Conservation (phyloP, 2,113 vertebrate species). For the Neogobius melanostomus region DNA sequence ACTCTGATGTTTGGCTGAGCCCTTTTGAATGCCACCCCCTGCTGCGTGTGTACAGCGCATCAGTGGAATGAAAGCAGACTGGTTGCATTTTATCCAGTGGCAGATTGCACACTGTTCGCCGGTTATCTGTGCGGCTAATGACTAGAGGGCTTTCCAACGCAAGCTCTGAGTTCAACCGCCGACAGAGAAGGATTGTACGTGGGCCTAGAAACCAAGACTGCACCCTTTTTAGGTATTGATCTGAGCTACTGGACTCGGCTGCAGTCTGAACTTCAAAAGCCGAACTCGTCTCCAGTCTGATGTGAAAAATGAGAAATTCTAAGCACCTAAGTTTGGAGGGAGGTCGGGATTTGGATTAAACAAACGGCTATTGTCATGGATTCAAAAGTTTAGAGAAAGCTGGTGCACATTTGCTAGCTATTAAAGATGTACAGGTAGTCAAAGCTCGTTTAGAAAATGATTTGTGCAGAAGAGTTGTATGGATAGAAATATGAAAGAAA, state of each 20-base stretch:
- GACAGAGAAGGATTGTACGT: not conserved
- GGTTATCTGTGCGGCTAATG: conserved; percentile 6
- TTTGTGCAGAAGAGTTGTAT: too few species aligned
- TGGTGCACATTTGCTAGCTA: too few species aligned
- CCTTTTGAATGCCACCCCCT: not conserved
- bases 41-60: conserved; percentile 2
- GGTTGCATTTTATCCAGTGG: not conserved
- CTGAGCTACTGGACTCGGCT: conserved; percentile 3
- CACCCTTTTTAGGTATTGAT: conserved; percentile 29
- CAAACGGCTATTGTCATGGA: too few species aligned
- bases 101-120: not conserved
- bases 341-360: too few species aligned
- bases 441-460: too few species aligned
- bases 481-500: not conserved
- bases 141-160: not conserved
- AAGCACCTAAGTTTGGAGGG: not conserved
- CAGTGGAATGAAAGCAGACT: not conserved
- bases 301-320: not conserved
- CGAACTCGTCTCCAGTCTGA: not conserved
- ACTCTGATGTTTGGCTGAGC: not conserved
- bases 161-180: not conserved
- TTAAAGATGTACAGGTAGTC: too few species aligned
- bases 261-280: not conserved
- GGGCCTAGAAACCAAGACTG: not conserved
- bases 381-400: too few species aligned